A percentile compares a stretch with the other conserved stretches of the same genome.
Evolutionary conservation across 1,140 invertebrate genomes (phyloP).

Genomic region (Conopomorpha cramerella): DNA sequence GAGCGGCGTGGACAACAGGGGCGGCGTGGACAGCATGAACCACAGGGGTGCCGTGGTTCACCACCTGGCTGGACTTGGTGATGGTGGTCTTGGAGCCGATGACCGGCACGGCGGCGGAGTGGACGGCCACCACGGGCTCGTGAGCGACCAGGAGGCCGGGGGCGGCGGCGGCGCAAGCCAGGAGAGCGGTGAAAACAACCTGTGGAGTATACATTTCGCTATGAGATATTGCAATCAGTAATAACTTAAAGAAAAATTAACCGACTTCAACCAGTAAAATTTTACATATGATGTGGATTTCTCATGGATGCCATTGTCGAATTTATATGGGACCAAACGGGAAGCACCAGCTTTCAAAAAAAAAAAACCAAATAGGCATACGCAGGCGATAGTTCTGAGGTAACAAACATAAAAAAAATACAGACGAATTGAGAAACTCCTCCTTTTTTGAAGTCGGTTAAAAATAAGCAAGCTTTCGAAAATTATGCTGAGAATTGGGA

Average conservation of each 20-base stretch:
- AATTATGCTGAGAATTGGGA: background rate
- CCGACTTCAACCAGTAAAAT: no score
- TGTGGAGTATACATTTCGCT: no score
- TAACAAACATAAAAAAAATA: no score
- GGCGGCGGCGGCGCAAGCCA: conserved; percentile 60
- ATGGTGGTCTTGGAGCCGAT: conserved; percentile 22
- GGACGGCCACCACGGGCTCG: conserved; percentile 30
- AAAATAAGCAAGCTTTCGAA: no score
- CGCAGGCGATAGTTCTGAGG: no score
- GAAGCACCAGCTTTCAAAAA: no score
- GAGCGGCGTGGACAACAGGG: conserved; percentile 5
- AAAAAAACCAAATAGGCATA: background rate
- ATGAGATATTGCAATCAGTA: no score
- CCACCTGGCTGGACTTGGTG: conserved; percentile 14
- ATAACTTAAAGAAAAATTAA: no score
- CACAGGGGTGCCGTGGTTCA: conserved; percentile 25
- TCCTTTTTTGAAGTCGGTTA: background rate
- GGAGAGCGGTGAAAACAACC: conserved; percentile 54
- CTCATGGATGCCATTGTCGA: no score
- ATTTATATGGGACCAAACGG: no score
- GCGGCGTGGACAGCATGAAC: conserved; percentile 38
- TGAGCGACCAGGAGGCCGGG: conserved; percentile 44
- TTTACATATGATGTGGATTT: background rate
- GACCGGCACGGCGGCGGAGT: conserved; percentile 20
- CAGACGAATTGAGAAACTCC: no score